These are phyloP conservation scores for Beris morrisii DNA, from an alignment of 2,888 invertebrate species.

Conservation along the genomic window DNA sequence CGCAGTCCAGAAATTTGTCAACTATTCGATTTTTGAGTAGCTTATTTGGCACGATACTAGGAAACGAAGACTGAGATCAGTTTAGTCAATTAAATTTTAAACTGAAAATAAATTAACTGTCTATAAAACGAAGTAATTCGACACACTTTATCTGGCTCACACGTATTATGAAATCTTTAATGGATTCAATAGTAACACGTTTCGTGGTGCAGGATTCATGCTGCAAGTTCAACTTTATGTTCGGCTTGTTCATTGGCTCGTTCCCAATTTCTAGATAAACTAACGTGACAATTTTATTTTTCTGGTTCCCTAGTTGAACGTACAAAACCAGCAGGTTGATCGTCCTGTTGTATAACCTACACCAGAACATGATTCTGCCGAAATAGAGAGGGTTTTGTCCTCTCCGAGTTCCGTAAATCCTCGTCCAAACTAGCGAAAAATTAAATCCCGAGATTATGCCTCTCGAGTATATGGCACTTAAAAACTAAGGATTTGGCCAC, in stretches of 20 bases:
- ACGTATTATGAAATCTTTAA: too few species aligned
- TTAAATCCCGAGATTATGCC: slow-evolving; percentile 22
- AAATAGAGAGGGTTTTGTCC: slow-evolving; percentile 12
- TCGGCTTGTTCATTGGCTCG: not conserved
- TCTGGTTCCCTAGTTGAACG: not conserved
- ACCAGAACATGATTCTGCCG: not conserved
- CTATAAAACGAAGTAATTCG: too few species aligned
- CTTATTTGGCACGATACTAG: too few species aligned
- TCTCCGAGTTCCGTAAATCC: slow-evolving; percentile 7
- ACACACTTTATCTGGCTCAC: too few species aligned
- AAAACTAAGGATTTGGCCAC: slow-evolving; percentile 2
- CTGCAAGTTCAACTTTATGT: too few species aligned
- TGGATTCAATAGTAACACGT: too few species aligned
- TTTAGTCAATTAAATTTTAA: too few species aligned
- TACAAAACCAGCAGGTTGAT: slow-evolving; percentile 5
- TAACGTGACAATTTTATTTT: slow-evolving; percentile 18
- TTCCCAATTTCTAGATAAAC: slow-evolving; percentile 15
- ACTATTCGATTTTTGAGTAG: too few species aligned
- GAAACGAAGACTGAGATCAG: too few species aligned
- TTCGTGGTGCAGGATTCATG: too few species aligned
- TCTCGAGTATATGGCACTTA: slow-evolving; percentile 7
- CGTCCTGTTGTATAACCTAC: not conserved
- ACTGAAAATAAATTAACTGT: too few species aligned
- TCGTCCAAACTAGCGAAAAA: slow-evolving; percentile 1
- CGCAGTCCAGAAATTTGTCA: too few species aligned